Evolutionary conservation across 2,888 invertebrate species (phyloP), one percentile per base, ranked within the genome.

Genomic region (Timema podura): DNA sequence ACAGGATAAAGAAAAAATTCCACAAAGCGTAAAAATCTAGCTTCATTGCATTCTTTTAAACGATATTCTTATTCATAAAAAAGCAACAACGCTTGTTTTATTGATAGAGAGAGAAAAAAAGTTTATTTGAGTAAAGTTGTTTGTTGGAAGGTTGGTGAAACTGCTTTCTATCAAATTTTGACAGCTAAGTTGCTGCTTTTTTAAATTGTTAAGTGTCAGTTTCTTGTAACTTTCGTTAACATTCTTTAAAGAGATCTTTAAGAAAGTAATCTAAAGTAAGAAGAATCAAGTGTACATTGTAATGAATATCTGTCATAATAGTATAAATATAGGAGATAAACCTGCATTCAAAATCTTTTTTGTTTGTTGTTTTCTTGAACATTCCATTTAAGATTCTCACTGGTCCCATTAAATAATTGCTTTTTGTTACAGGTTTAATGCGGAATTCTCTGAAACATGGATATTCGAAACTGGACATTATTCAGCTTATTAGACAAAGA

Each of bases 381-480:
- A 30, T 30, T 30, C 30, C 3, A 30, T 1, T 30, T 30, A 30
- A 30, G 30, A 30, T 30, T 30, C 30, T 30, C 30, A 30, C 30
- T 30, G 2, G 30, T 30, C 30, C 30, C 30, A 30, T n/a, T n/a
- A n/a, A n/a, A 30, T 30, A 30, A 30, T 30, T 1, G 30, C 3
- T 30, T 30, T 30, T 30, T 30, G 30, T 30, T 30, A 30, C 30
- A 30, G 30, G 2, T 30, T 30, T 30, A 30, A 30, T 30, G 3
- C 30, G 3, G 30, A 30, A 30, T 30, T 30, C 30, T 30, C 3
- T 30, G 1, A 15, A 48, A 48, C 13, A 74, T 82, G 75, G 82
- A 83, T 75, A 76, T 85, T n/a, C 82, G 81, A 70, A 85, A 85
- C 72, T 88, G 87, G 88, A 83, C 85, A 7, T 83, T 87, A 54